These are phyloP conservation scores for Ginglymostoma cirratum DNA, from an alignment of 2,113 vertebrate genomes.

Conservation along the genomic window DNA sequence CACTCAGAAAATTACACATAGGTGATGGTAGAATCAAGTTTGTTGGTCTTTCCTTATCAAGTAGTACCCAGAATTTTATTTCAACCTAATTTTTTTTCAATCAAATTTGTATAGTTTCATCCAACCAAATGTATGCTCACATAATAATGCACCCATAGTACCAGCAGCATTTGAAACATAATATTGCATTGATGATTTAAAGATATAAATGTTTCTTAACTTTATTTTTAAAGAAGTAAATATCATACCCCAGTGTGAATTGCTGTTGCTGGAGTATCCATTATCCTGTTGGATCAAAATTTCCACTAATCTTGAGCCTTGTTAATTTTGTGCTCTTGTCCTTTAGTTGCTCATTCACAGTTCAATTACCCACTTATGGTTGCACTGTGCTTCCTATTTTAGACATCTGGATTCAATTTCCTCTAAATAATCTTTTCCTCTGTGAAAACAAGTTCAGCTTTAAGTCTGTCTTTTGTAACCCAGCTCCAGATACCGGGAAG, in stretches of 20 bases:
- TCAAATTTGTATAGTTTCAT: neutral
- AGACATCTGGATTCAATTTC: slow-evolving; percentile 6
- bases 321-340: neutral
- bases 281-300: neutral
- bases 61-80: neutral
- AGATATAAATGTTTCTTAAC: neutral
- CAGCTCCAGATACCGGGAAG: neutral
- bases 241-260: neutral
- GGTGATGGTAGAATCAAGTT: neutral
- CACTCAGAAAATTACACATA: neutral
- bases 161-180: neutral
- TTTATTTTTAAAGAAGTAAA: neutral
- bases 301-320: neutral
- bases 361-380: neutral
- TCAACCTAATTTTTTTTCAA: neutral
- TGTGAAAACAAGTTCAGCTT: neutral
- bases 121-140: neutral
- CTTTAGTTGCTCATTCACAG: neutral
- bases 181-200: neutral
- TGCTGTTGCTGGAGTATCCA: neutral
- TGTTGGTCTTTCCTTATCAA: neutral
- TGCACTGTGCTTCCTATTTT: neutral
- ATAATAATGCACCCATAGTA: neutral
- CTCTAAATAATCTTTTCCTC: neutral
- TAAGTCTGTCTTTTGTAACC: neutral